phyloP scores from a whole-genome alignment of 2,797 vertebrate species.

The Hoplostethus mediterraneus region DNA sequence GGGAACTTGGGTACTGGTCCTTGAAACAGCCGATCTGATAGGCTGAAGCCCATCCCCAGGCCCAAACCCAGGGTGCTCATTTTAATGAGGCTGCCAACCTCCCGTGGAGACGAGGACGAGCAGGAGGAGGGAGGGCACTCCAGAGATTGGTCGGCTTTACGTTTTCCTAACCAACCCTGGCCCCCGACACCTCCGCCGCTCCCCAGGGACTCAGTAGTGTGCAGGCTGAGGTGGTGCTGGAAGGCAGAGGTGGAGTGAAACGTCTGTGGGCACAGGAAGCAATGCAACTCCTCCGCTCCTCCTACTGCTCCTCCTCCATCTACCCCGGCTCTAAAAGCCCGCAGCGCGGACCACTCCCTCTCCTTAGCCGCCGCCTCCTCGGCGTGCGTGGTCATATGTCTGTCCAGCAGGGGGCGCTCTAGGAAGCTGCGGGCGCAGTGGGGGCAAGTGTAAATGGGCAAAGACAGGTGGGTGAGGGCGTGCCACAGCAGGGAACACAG shows the following conservation, averaged over 20 bases:
- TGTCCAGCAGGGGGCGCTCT: slow-evolving; percentile 82
- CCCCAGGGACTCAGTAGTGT: slow-evolving; percentile 79
- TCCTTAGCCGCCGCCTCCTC: slow-evolving; percentile 83
- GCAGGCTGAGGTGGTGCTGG: slow-evolving; percentile 92
- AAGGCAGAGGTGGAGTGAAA: slow-evolving; percentile 91
- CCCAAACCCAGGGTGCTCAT: slow-evolving; percentile 65
- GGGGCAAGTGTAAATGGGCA: slow-evolving; percentile 92
- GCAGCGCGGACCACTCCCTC: slow-evolving; percentile 60
- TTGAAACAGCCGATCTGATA: slow-evolving; percentile 70
- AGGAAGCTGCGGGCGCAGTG: slow-evolving; percentile 91
- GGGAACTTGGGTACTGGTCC: slow-evolving; percentile 35
- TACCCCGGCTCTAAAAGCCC: slow-evolving; percentile 16
- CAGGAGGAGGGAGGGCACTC: slow-evolving; percentile 72
- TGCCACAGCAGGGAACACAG: slow-evolving; percentile 96
- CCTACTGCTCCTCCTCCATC: slow-evolving; percentile 23
- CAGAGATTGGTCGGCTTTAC: slow-evolving; percentile 86
- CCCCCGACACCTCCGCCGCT: background rate
- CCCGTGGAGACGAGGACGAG: slow-evolving; percentile 74
- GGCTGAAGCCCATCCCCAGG: slow-evolving; percentile 57
- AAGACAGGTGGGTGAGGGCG: slow-evolving; percentile 88
- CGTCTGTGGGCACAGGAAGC: slow-evolving; percentile 92
- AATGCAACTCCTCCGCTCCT: slow-evolving; percentile 87
- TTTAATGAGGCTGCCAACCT: slow-evolving; percentile 65
- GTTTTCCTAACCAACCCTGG: slow-evolving; percentile 84
- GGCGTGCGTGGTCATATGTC: slow-evolving; percentile 87